Evolutionary conservation across 1,140 invertebrate genomes (phyloP).

Genomic region (Panonychus citri): DNA sequence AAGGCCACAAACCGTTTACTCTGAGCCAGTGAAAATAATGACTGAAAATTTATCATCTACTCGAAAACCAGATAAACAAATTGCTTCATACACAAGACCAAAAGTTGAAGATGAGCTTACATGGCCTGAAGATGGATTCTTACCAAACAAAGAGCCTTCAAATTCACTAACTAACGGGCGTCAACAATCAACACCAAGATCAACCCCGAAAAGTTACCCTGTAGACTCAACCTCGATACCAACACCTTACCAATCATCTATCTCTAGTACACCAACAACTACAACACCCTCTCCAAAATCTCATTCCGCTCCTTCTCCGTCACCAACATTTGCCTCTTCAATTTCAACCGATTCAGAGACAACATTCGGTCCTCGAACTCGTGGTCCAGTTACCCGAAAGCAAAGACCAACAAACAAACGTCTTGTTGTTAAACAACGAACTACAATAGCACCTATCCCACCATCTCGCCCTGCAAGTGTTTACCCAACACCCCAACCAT

Average conservation of each 20-base stretch:
- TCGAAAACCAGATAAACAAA: no score
- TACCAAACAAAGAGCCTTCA: no score
- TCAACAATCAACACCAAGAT: no score
- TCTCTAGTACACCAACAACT: neutral
- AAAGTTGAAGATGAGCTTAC: no score
- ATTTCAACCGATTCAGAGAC: neutral
- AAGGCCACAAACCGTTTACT: neutral
- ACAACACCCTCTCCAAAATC: neutral
- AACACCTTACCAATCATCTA: neutral
- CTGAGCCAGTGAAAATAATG: neutral
- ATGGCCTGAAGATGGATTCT: no score
- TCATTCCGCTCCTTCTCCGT: neutral
- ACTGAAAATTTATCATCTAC: neutral
- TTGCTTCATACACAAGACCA: no score
- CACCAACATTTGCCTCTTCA: neutral
- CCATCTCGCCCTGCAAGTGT: constrained; percentile 9
- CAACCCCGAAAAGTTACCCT: no score
- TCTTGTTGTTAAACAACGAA: constrained; percentile 4
- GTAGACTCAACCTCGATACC: neutral
- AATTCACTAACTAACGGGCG: no score
- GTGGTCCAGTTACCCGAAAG: neutral
- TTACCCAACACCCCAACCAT: constrained; percentile 11
- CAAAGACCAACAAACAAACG: constrained; percentile 10
- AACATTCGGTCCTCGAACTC: neutral
- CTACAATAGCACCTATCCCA: neutral